Base-by-base conservation (phyloP, 2,888 invertebrate species). In the Nesidiocoris tenuis region DNA sequence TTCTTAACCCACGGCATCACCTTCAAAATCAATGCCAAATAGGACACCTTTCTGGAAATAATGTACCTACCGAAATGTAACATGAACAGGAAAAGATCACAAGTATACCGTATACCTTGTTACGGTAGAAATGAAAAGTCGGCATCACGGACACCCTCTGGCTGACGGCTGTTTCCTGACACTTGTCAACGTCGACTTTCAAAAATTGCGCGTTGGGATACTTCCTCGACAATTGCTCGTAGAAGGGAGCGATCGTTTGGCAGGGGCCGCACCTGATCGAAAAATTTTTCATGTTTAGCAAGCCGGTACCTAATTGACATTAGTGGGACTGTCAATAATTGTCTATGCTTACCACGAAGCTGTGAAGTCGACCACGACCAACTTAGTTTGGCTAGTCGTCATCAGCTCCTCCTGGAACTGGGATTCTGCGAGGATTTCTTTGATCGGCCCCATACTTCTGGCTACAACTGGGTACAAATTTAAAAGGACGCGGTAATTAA, bases 81-180 rank as follows among this genome's bases (percentile, higher is more conserved):
- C n/a, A n/a, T n/a, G n/a, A n/a, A n/a, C n/a, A n/a, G n/a, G n/a
- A n/a, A n/a, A n/a, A n/a, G n/a, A n/a, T n/a, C n/a, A n/a, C n/a
- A n/a, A n/a, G n/a, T n/a, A n/a, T n/a, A n/a, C n/a, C n/a, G n/a
- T n/a, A n/a, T 54, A 90, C 90, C 83, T 90, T 88, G 83, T 93
- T 97, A 80, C 93, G 90, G 84, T 94, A 98, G 83, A 98, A 95
- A 80, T 96, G 90, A 83, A 99, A 99, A 0, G 99, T 99, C 22
- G 99, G 99, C 97, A 99, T 98, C 0, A 97, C 95, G 75, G 91
- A 91, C 57, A 99, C 93, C 74, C 94, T 94, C 83, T 98, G 93
- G 16, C 88, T 86, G 23, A 91, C 88, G 1, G 98, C 96, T 9
- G 94, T 93, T 80, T 94, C 96, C 80, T 91, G 90, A 81, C 95